These are phyloP conservation scores for Dryomyza anilis DNA, from an alignment of 2,888 invertebrate species.

Conservation along the genomic window DNA sequence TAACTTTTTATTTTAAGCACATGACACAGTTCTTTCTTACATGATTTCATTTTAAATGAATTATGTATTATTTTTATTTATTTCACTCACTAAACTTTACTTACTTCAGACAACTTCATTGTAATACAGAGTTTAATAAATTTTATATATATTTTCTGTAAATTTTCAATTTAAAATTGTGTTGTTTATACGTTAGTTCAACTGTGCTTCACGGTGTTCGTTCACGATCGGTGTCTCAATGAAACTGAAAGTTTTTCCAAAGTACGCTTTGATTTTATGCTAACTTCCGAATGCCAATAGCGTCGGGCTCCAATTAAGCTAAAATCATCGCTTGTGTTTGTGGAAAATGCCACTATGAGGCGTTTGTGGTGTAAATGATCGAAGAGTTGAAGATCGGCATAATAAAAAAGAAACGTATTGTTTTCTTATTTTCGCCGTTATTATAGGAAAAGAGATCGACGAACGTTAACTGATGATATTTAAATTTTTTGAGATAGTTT, in stretches of 20 bases:
- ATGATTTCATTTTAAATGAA: neutral
- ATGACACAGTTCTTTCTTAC: neutral
- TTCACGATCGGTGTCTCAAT: conserved; percentile 47
- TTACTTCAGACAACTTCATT: too few species aligned
- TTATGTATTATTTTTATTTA: neutral
- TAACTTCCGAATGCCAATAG: conserved; percentile 47
- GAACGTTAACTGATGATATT: too few species aligned
- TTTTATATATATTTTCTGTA: neutral
- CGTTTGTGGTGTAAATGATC: too few species aligned
- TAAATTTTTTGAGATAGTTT: too few species aligned
- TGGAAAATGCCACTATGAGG: too few species aligned
- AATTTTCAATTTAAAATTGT: neutral
- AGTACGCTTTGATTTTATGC: conserved; percentile 55
- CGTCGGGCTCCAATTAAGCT: neutral
- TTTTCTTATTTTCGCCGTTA: too few species aligned
- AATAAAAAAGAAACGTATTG: too few species aligned
- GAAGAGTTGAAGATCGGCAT: too few species aligned
- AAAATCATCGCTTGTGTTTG: neutral
- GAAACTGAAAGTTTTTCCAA: conserved; percentile 57
- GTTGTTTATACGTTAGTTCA: neutral
- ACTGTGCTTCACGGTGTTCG: conserved; percentile 6
- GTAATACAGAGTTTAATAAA: too few species aligned
- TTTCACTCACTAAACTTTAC: neutral
- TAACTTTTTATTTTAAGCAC: neutral
- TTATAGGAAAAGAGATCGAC: too few species aligned